Percentiles rank a stretch among this genome's conserved stretches.
These are phyloP conservation scores for Rhagonycha lutea DNA, from an alignment of 2,888 invertebrate species.

Conservation along the genomic window DNA sequence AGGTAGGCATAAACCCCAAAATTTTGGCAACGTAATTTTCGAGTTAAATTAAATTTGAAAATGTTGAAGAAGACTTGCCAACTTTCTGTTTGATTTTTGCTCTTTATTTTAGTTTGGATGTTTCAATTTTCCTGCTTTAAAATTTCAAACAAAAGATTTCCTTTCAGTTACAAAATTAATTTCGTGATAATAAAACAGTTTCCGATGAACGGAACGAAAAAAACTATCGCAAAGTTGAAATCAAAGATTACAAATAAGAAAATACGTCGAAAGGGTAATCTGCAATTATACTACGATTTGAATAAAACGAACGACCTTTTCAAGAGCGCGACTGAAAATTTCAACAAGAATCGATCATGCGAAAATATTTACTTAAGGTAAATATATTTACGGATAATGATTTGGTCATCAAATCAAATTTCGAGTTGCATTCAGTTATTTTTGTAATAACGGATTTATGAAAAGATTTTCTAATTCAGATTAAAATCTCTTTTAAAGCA, in stretches of 20 bases:
- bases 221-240: not conserved
- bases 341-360: not conserved
- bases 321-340: not conserved
- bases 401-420: conserved; percentile 4
- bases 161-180: not conserved
- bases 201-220: not conserved
- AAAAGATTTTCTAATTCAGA: conserved; percentile 36
- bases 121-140: not conserved
- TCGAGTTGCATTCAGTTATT: conserved; percentile 15
- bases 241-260: not conserved
- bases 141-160: not conserved
- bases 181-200: not conserved
- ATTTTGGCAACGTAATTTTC: not conserved
- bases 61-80: not conserved
- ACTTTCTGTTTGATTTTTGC: not conserved
- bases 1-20: not conserved
- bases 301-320: not conserved
- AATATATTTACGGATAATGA: conserved; percentile 5
- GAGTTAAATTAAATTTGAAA: not conserved
- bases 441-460: conserved; percentile 28
- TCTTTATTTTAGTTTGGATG: not conserved
- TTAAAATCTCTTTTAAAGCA: conserved; percentile 42
- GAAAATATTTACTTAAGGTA: not conserved
- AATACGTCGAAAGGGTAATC: not conserved
- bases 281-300: not conserved